Evolutionary conservation across 2,888 invertebrate species (phyloP).

Genomic region (Thymelicus acteon): DNA sequence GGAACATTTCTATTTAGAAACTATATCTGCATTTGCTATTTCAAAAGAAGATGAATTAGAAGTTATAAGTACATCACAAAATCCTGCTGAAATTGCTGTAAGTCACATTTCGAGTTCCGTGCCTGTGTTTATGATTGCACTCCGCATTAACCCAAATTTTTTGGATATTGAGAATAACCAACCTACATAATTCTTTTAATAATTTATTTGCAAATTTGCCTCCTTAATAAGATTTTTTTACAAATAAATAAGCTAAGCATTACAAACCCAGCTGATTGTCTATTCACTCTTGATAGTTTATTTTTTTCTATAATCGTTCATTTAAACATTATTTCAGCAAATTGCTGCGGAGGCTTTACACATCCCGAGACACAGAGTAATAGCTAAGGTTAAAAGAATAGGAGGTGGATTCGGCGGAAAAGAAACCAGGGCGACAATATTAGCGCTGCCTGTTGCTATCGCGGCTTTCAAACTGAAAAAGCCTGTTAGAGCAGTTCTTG

Average conservation of each 20-base stretch:
- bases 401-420: slow-evolving; percentile 97
- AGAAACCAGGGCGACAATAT: slow-evolving; percentile 86
- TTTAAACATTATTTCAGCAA: slow-evolving; percentile 67
- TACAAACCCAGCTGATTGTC: too few relatives aligned
- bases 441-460: slow-evolving; percentile 88
- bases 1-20: slow-evolving; percentile 96
- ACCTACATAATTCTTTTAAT: too few relatives aligned
- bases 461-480: slow-evolving; percentile 89
- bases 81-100: slow-evolving; percentile 89
- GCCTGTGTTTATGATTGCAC: too few relatives aligned
- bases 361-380: slow-evolving; percentile 88
- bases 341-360: slow-evolving; percentile 86
- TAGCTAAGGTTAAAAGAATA: slow-evolving; percentile 89
- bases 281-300: too few relatives aligned
- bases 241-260: too few relatives aligned
- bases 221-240: too few relatives aligned
- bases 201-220: too few relatives aligned
- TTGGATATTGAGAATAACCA: too few relatives aligned
- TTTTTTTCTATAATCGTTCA: slow-evolving; percentile 23
- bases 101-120: slow-evolving; percentile 51
- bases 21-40: slow-evolving; percentile 87
- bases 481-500: slow-evolving; percentile 91
- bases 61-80: slow-evolving; percentile 91
- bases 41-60: slow-evolving; percentile 93
- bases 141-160: too few relatives aligned